These are phyloP conservation scores for Polypterus senegalus DNA, from an alignment of 2,113 vertebrate species.

Conservation along the genomic window DNA sequence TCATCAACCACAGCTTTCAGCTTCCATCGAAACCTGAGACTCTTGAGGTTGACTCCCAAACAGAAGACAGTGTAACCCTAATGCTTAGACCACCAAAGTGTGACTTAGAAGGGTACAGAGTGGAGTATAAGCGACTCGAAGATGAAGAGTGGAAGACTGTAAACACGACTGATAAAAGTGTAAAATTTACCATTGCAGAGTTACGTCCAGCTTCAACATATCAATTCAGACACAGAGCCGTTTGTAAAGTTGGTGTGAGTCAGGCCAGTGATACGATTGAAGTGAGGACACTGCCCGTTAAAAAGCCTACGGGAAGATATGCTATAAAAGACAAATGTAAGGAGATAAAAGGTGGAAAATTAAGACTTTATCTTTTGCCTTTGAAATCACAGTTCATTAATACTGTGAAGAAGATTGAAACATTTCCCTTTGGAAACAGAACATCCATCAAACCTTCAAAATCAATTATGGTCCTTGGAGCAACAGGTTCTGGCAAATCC, in stretches of 20 bases:
- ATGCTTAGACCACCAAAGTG: neutral
- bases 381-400: neutral
- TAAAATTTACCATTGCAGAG: slow-evolving; percentile 3
- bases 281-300: neutral
- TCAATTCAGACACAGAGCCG: slow-evolving; percentile 10
- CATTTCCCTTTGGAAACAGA: neutral
- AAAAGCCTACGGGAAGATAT: neutral
- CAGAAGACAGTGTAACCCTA: neutral
- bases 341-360: neutral
- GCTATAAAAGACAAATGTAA: neutral
- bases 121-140: slow-evolving; percentile 4
- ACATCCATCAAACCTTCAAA: neutral
- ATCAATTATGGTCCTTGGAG: slow-evolving; percentile 21
- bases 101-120: neutral
- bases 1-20: slow-evolving; percentile 9
- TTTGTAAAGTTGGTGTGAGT: neutral
- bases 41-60: neutral
- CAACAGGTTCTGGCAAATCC: slow-evolving; percentile 17
- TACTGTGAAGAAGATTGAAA: neutral
- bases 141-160: slow-evolving; percentile 7
- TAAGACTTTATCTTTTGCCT: neutral
- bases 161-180: neutral
- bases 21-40: slow-evolving; percentile 12
- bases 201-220: slow-evolving; percentile 7
- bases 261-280: neutral